A percentile compares a stretch with the other conserved stretches of the same genome.
These are phyloP conservation scores for Daboia siamensis DNA, from an alignment of 2,113 vertebrate species.

Conservation along the genomic window DNA sequence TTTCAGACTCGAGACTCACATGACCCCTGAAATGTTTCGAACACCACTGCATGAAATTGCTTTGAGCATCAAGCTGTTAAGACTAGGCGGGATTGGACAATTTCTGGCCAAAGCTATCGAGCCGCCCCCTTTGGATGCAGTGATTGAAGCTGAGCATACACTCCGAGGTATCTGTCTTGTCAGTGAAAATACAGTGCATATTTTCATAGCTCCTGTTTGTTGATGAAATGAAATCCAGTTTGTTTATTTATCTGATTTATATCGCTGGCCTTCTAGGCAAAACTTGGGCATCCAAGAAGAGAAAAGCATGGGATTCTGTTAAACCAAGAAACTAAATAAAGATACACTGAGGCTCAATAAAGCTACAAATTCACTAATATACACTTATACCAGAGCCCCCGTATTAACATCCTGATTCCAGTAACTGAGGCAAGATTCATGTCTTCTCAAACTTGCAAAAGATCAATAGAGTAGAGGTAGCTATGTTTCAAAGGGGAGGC, in stretches of 20 bases:
- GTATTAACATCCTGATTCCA: background rate
- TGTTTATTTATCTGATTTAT: background rate
- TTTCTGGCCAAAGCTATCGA: constrained; percentile 98
- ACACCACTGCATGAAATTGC: constrained; percentile 92
- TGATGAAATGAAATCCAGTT: background rate
- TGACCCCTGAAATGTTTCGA: constrained; percentile 95
- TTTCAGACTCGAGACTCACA: constrained; percentile 86
- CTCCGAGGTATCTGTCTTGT: constrained; percentile 72
- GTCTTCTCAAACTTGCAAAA: background rate
- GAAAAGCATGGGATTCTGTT: background rate
- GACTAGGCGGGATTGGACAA: constrained; percentile 88
- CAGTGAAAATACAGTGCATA: background rate
- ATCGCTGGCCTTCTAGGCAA: background rate
- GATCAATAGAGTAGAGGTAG: background rate
- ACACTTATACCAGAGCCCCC: background rate
- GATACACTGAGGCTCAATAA: background rate
- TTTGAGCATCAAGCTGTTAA: constrained; percentile 91
- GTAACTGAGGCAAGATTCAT: background rate
- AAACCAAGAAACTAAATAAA: background rate
- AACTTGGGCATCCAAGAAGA: background rate
- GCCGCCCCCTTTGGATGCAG: constrained; percentile 90
- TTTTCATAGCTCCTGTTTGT: background rate
- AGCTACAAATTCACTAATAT: background rate
- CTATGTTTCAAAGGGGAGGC: background rate
- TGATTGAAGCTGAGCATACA: constrained; percentile 92